Evolutionary conservation across 2,888 invertebrate species (phyloP), one percentile per base, ranked within the genome.

Genomic region (Caenorhabditis sinica): DNA sequence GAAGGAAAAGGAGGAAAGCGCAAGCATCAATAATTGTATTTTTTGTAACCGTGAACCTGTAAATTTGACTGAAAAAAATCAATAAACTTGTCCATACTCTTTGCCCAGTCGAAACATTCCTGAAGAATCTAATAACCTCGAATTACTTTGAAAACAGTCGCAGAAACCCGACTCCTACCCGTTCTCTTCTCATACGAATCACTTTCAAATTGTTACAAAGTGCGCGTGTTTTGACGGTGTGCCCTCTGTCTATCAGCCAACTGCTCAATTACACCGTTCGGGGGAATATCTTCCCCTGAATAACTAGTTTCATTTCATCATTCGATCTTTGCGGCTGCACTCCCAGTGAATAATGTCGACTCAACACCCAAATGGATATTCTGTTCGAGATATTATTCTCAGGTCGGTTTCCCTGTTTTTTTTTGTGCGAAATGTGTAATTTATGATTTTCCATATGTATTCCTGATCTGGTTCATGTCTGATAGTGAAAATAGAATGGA

Each of bases 341-440:
- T n/a, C 20, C 6, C 25, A 43, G 58, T 72, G 45, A 49, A 56
- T 56, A 79, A 79, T 83, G 79, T 79, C 83, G 49, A 79, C 43
- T 60, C 74, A 79, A 28, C 83, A 77, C 43, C 73, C 76, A n/a
- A 82, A 72, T 83, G 79, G 79, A 23, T 85, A 71, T 68, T 85
- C 85, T 23, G 85, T 74, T 51, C 56, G 77, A 56, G 81, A 85
- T 66, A 81, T 82, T 49, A 77, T 82, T 30, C 65, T 82, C 51
- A 68, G 81, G 85, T 85, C 17, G 20, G 28, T 40, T 11, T 6
- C n/a, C 20, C 4, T 6, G 45, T 66, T 20, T 53, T 61, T 61
- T n/a, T n/a, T n/a, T n/a, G n/a, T n/a, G n/a, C n/a, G n/a, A n/a
- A n/a, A n/a, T n/a, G n/a, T n/a, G n/a, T n/a, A n/a, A n/a, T n/a